Percentiles rank a stretch among this genome's conserved stretches.
Conservation (phyloP, 2,797 vertebrate genomes). For the Erithacus rubecula region DNA sequence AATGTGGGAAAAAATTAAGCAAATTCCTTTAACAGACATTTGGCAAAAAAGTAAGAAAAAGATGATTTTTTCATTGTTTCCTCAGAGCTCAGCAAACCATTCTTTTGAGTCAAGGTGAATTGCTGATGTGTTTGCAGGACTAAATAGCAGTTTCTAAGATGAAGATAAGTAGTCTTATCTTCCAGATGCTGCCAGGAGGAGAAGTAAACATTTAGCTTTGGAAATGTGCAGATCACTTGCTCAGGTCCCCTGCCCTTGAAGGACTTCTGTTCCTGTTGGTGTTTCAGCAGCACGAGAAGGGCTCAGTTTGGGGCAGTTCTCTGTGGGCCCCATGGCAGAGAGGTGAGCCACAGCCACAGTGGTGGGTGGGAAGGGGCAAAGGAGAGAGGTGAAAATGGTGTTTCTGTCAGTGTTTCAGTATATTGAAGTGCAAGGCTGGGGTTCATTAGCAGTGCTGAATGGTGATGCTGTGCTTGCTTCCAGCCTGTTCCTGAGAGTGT, state of each 20-base stretch:
- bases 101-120: conserved; percentile 41
- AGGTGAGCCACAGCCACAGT: background rate
- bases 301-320: background rate
- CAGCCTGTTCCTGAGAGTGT: background rate
- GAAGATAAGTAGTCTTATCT: background rate
- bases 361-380: background rate
- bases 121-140: background rate
- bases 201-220: background rate
- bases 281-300: background rate
- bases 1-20: background rate
- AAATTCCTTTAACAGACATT: background rate
- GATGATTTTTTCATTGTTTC: conserved; percentile 20
- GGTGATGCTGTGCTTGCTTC: background rate
- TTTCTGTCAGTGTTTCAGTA: background rate
- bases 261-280: background rate
- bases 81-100: background rate
- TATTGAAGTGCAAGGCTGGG: fast-evolving
- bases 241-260: background rate
- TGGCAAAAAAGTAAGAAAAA: background rate
- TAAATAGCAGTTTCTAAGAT: conserved; percentile 8
- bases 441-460: background rate
- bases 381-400: background rate
- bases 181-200: conserved; percentile 12
- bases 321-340: fast-evolving
- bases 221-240: background rate